Base-by-base conservation (phyloP, 2,797 vertebrate species). In the Pygocentrus nattereri region DNA sequence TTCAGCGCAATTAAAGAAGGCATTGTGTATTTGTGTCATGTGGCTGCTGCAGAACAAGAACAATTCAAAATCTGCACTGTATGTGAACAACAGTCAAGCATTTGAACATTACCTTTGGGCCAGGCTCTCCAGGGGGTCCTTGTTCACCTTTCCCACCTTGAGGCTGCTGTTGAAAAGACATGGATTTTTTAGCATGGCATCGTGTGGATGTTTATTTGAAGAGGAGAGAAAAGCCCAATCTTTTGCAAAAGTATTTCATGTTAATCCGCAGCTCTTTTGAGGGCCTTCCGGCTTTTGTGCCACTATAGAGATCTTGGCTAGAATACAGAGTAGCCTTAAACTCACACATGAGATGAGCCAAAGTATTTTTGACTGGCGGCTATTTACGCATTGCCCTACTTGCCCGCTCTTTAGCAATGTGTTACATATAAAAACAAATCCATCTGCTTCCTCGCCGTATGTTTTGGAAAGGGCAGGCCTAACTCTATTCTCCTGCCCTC, bases 51-150 rank as follows among this genome's bases (percentile, higher is more conserved):
- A 69, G 38, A 76, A 23, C 15, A 18, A 41, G 5, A 80, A 56
- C 23, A 59, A 38, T 59, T 38, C 52, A 78, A 15, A 49, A 31
- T n/a, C 3, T 27, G 23, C 75, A 23, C 38, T 76, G 18, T 19
- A 81, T 30, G 38, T 52, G 21, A 76, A 61, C n/a, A 73, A 41
- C 10, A 23, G 11, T 59, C 61, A 74, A 56, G 79, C 89, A 88
- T 90, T 38, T 38, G 18, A 5, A 38, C 62, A 38, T 68, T 68
- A 95, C 95, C 90, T 74, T 82, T 82, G 19, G 83, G 68, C 94
- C 94, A 44, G 82, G 74, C 80, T 87, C 86, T 85, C 94, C 94
- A 62, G 82, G 84, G 62, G 78, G 69, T 72, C 95, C 94, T n/a
- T 71, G 15, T 61, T 86, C 83, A 25, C 94, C 94, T 59, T 65